Evolutionary conservation across 2,888 invertebrate genomes (phyloP).

Genomic region (Laothoe populi): DNA sequence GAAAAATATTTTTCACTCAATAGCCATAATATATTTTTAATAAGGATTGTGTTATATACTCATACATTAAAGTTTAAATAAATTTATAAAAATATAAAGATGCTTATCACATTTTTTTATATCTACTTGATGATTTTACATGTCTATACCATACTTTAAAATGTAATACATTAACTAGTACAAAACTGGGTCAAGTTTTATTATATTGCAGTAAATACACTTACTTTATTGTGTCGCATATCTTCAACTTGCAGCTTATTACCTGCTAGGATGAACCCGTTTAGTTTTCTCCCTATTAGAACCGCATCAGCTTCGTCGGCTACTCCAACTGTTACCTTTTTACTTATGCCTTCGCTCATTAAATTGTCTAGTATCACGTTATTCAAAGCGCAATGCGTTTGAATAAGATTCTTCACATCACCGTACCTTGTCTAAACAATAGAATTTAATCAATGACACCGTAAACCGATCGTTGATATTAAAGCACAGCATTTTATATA

Average conservation of each 20-base stretch:
- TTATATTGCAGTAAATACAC: no score
- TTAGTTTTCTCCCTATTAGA: constrained; percentile 47
- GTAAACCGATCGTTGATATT: neutral
- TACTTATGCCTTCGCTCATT: constrained; percentile 37
- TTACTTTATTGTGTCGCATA: constrained; percentile 46
- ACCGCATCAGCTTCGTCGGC: constrained; percentile 52
- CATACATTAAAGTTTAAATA: no score
- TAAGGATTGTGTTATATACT: no score
- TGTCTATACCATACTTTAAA: no score
- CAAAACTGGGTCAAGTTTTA: no score
- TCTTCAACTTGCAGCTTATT: constrained; percentile 49
- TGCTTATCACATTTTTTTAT: no score
- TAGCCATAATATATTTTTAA: no score
- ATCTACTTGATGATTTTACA: no score
- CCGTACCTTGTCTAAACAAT: constrained; percentile 43
- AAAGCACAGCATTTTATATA: no score
- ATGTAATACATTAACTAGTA: no score
- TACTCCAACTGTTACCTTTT: constrained; percentile 55
- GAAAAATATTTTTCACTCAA: no score
- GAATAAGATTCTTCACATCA: constrained; percentile 50
- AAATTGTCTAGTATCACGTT: constrained; percentile 56
- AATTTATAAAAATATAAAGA: no score
- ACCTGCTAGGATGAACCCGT: constrained; percentile 47
- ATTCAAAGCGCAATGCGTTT: constrained; percentile 48
- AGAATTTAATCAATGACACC: neutral